These are phyloP conservation scores for Macrobrachium rosenbergii DNA, from an alignment of 1,140 invertebrate species.

Conservation along the genomic window DNA sequence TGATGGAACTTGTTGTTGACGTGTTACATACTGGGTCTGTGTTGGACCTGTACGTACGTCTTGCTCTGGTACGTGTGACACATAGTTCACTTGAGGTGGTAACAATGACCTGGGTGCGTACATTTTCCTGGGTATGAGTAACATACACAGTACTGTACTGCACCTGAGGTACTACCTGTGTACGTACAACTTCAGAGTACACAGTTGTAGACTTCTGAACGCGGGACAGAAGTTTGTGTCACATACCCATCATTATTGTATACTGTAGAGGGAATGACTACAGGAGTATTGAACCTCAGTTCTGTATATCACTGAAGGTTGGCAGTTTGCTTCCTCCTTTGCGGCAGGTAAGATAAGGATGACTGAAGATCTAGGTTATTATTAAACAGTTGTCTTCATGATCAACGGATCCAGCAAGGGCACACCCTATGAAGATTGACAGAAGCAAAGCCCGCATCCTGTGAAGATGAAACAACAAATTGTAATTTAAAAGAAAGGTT, in stretches of 20 bases:
- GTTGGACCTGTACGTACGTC: conserved; percentile 37
- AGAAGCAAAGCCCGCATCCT: conserved; percentile 40
- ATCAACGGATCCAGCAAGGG: conserved; percentile 23
- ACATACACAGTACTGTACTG: conserved; percentile 38
- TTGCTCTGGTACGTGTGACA: conserved; percentile 51
- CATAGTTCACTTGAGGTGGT: conserved; percentile 46
- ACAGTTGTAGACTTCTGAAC: conserved; percentile 47
- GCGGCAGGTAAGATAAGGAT: conserved; percentile 42
- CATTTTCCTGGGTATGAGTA: conserved; percentile 38
- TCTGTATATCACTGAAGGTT: conserved; percentile 14
- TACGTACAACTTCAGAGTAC: conserved; percentile 38
- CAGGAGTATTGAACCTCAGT: conserved; percentile 25
- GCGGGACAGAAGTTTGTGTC: conserved; percentile 26
- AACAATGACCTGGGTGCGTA: conserved; percentile 47
- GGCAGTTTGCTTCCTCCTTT: conserved; percentile 17
- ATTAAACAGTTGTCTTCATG: conserved; percentile 37
- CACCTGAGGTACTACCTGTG: conserved; percentile 34
- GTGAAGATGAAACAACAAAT: neutral
- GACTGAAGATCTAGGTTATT: conserved; percentile 38
- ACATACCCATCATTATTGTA: conserved; percentile 38
- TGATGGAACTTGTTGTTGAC: conserved; percentile 48
- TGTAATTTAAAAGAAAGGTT: neutral
- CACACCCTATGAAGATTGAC: conserved; percentile 34
- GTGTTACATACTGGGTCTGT: conserved; percentile 40
- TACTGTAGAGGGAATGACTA: conserved; percentile 37